Conservation (phyloP, 2,113 vertebrate species). For the Grammomys surdaster region DNA sequence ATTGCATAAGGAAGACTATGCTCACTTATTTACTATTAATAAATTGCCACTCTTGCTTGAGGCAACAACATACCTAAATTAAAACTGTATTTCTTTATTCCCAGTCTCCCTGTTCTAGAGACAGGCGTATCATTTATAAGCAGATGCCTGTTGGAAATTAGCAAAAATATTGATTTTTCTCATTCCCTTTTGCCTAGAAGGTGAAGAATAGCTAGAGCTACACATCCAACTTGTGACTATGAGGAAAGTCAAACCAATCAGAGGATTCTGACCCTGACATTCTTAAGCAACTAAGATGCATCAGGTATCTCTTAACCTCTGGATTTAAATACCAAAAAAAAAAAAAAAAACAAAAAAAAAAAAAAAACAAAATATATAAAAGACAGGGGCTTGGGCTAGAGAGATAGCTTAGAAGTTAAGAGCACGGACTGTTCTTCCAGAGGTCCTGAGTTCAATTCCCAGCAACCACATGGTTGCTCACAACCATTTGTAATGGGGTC, state of each 20-base stretch:
- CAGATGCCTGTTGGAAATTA: not conserved
- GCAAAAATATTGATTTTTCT: conserved; percentile 49
- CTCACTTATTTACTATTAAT: conserved; percentile 54
- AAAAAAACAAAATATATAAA: not conserved
- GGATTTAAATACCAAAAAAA: conserved; percentile 19
- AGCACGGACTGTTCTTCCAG: too few relatives aligned
- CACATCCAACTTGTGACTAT: not conserved
- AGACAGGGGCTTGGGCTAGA: not conserved
- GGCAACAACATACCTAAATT: not conserved
- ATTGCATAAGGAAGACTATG: conserved; percentile 23
- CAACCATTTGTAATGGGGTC: too few relatives aligned
- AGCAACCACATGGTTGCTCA: too few relatives aligned
- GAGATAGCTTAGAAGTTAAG: too few relatives aligned
- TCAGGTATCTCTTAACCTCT: conserved; percentile 17
- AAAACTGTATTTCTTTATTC: conserved; percentile 19
- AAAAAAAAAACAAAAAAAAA: too few relatives aligned
- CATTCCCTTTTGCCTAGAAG: not conserved
- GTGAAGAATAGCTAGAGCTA: not conserved
- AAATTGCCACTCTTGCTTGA: conserved; percentile 35
- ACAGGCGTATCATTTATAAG: conserved; percentile 41
- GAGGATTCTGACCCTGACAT: conserved; percentile 34
- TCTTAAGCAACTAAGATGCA: conserved; percentile 3
- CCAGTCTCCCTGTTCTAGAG: conserved; percentile 18
- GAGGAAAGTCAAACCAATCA: conserved; percentile 8
- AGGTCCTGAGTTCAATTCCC: too few relatives aligned